Evolutionary conservation across 64 coral and sea anemone species (phyloP), one percentile per base, ranked within the genome.

Genomic region (Stichodactyla mertensii): DNA sequence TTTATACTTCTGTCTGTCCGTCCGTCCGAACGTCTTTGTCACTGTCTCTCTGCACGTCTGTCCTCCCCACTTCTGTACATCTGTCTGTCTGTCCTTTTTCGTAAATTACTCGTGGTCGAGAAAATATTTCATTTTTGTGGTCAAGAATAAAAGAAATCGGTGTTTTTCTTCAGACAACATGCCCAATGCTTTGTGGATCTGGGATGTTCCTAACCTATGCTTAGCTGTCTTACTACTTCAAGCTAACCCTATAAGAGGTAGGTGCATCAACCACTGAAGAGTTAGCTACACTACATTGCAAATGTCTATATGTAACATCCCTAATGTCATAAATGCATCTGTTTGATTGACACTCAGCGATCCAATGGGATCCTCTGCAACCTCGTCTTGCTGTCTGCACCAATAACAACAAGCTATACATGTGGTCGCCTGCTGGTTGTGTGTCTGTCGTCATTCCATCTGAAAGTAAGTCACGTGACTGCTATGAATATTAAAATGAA

Each of bases 361-460:
- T 99, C 24, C 84, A 92, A 14, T 99, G 97, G 97, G 97, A 99
- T 31, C 93, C 97, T 4, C 89, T 84, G 51, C 93, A 99, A 82
- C 52, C 88, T 8, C 93, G 97, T 22, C 93, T 99, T 2, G 97
- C 93, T 4, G 14, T 99, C 13, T 95, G 93, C 51, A 95, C 97
- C 12, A 92, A 60, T 79, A 99, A 92, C 51, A 99, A 93, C 80
- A 92, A 94, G 55, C 86, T 99, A 12, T 99, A 99, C 55, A 88
- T 99, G 85, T 99, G 97, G 97, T 99, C 97, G 14, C 90, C 91
- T 15, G 93, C 90, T n/a, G 97, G 97, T 15, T 99, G 97, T 86
- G 91, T 99, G 6, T 95, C 97, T 23, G 97, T 99, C 19, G 93
- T 95, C 4, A 89, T 99, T 45, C 93, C 97, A 3, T 89, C 93